Percentiles rank a stretch among this genome's conserved stretches.
These are phyloP conservation scores for Galleria mellonella DNA, from an alignment of 1,140 invertebrate species.

Conservation along the genomic window DNA sequence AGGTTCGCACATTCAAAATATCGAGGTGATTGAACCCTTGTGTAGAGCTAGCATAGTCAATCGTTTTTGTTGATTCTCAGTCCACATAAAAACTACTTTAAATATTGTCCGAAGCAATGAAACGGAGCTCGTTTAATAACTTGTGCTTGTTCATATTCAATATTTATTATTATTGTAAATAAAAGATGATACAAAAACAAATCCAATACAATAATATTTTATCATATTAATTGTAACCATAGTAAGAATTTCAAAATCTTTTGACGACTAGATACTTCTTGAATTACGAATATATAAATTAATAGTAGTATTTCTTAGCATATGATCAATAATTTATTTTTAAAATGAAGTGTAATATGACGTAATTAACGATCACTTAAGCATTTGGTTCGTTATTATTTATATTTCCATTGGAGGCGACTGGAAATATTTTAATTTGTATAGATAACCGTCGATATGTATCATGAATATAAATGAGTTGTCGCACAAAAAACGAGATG, in stretches of 20 bases:
- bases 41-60: constrained; percentile 45
- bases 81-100: constrained; percentile 50
- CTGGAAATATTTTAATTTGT: constrained; percentile 60
- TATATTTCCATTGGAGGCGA: constrained; percentile 23
- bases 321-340: no score
- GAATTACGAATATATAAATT: no score
- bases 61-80: constrained; percentile 56
- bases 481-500: constrained; percentile 63
- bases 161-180: no score
- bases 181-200: no score
- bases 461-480: constrained; percentile 69
- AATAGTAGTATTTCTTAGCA: no score
- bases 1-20: constrained; percentile 60
- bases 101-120: constrained; percentile 39
- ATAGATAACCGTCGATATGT: constrained; percentile 62
- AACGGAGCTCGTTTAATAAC: constrained; percentile 17
- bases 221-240: no score
- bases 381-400: constrained; percentile 10
- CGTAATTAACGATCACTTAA: constrained; percentile 14
- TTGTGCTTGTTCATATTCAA: constrained; percentile 18
- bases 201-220: no score
- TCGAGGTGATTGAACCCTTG: constrained; percentile 56
- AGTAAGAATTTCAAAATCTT: no score
- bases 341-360: no score
- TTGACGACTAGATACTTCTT: no score